Evolutionary conservation across 2,113 vertebrate species (phyloP).

Genomic region (Notarius lentiginosus): DNA sequence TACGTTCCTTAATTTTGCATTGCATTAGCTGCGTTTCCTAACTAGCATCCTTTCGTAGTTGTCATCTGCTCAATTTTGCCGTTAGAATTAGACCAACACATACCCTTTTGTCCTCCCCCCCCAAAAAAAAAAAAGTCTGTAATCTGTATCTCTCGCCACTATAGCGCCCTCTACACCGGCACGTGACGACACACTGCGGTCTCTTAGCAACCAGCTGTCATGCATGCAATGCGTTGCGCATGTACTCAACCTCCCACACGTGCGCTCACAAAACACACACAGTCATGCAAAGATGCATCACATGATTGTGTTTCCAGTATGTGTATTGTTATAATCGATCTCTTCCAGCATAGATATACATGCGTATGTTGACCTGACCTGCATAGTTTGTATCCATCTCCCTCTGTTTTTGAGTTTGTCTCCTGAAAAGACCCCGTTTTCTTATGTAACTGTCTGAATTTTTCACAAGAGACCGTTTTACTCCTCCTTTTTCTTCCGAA

Average conservation of each 20-base stretch:
- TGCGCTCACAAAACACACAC: background rate
- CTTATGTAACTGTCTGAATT: conserved; percentile 13
- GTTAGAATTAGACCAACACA: background rate
- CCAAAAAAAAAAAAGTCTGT: background rate
- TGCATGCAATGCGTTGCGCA: conserved; percentile 34
- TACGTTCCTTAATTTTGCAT: background rate
- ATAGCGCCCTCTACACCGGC: conserved; percentile 4
- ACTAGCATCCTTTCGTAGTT: background rate
- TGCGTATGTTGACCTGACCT: background rate
- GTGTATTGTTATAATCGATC: conserved; percentile 32
- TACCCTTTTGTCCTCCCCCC: background rate
- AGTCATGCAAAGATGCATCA: conserved; percentile 21
- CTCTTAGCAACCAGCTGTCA: conserved; percentile 39
- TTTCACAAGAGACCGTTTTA: conserved; percentile 4
- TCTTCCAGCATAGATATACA: conserved; percentile 28
- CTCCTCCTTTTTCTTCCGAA: background rate
- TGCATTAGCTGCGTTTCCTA: background rate
- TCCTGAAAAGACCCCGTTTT: background rate
- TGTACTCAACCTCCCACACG: conserved; percentile 25
- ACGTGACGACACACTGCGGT: conserved; percentile 31
- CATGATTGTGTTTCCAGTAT: conserved; percentile 21
- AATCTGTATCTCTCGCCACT: conserved; percentile 9
- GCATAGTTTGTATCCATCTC: conserved; percentile 15
- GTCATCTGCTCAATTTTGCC: background rate
- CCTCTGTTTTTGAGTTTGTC: conserved; percentile 7